Conservation (phyloP, 2,113 vertebrate species). For the Phylloscopus trochilus region DNA sequence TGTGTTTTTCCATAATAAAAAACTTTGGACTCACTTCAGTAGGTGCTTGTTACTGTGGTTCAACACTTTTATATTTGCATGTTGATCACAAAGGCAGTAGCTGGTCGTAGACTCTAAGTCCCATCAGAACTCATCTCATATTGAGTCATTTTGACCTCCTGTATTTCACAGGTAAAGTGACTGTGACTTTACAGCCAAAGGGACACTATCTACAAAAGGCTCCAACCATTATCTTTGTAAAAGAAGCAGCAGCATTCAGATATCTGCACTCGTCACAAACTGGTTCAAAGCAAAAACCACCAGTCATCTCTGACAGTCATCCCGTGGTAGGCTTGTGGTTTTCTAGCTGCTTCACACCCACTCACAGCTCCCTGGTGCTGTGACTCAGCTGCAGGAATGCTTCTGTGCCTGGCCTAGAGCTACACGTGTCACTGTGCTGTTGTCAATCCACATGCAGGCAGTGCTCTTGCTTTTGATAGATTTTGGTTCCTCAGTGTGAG, state of each 20-base stretch:
- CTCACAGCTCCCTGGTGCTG: background rate
- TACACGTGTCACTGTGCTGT: background rate
- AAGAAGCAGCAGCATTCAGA: background rate
- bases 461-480: background rate
- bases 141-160: background rate
- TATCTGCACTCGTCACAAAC: background rate
- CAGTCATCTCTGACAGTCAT: background rate
- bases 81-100: background rate
- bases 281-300: background rate
- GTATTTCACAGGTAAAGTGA: background rate
- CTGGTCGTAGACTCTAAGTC: background rate
- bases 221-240: background rate
- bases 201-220: background rate
- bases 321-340: background rate
- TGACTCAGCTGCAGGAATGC: slow-evolving; percentile 21
- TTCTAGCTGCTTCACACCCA: background rate
- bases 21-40: background rate
- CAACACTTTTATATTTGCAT: background rate
- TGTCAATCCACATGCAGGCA: background rate
- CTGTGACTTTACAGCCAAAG: background rate
- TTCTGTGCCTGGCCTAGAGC: background rate
- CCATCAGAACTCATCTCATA: background rate
- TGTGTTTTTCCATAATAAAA: background rate
- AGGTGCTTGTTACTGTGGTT: background rate
- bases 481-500: background rate